Evolutionary conservation across 2,113 vertebrate genomes (phyloP), one percentile per base, ranked within the genome.

Genomic region (Ammodramus savannarum): DNA sequence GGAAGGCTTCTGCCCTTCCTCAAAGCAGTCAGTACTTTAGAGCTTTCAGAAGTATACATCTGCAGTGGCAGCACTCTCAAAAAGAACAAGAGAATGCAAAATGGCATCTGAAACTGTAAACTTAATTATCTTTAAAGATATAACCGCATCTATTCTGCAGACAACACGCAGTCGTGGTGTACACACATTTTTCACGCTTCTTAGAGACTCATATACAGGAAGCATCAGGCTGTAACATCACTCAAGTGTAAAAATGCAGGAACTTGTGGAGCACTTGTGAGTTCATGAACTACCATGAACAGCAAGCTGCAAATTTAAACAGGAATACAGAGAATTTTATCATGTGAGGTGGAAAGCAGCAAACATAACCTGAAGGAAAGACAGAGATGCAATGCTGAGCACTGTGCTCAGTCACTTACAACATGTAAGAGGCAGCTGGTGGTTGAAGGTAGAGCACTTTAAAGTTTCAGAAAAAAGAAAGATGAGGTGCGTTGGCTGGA

Each of bases 1-100:
- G 67, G 54, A 13, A 68, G 20, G 38, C 14, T 61, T 92, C 77
- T 94, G 81, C 46, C 21, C 29, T 79, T 85, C 66, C 90, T 94
- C 77, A 73, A 72, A 95, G 36, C 19, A 84, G 48, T 22, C 22
- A 14, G 2, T 10, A 55, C 18, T 14, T 57, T 20, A 86, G 8
- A 83, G 11, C 11, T 25, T 65, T 39, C 69, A 85, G 36, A 86
- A 39, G n/a, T 46, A 38, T 12, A 59, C 14, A 34, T 44, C 43
- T 82, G 57, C 39, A 91, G 38, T 32, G 32, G 44, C 46, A 76
- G 29, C 0, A 0, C 16, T n/a, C 29, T 55, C 46, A 79, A 29
- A 89, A 87, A 38, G 13, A 75, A 26, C 4, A 48, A 29, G 26
- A 39, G 13, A 31, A 82, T 66, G 39, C 12, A 87, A 85, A 82